Conservation (phyloP, 2,888 invertebrate species). For the Rhagonycha fulva region DNA sequence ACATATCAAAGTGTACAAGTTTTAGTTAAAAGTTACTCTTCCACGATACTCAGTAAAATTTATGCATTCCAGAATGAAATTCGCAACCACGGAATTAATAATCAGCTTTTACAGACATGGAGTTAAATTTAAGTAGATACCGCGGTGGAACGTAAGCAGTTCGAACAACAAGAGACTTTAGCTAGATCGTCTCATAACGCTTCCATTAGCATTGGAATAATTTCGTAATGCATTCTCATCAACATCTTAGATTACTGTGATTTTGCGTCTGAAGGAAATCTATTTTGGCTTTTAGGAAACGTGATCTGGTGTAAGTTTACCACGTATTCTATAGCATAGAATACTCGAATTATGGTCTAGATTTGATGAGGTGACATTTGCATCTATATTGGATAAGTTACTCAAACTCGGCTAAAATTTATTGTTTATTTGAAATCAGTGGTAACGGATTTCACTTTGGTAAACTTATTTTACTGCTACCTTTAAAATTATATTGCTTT, state of each 20-base stretch:
- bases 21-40: background rate
- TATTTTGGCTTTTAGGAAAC: constrained; percentile 28
- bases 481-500: background rate
- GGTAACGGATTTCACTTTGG: background rate
- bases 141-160: constrained; percentile 23
- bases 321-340: constrained; percentile 8
- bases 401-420: constrained; percentile 18
- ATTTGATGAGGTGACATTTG: constrained; percentile 25
- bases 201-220: constrained; percentile 30
- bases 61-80: constrained; percentile 15
- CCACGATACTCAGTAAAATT: constrained; percentile 1
- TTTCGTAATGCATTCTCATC: constrained; percentile 29
- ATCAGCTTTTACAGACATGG: constrained; percentile 8
- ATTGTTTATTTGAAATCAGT: constrained; percentile 22
- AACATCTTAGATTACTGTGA: constrained; percentile 30
- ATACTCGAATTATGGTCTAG: constrained; percentile 20
- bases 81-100: constrained; percentile 13
- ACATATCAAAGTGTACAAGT: background rate
- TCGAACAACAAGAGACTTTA: constrained; percentile 25
- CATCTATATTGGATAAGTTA: constrained; percentile 29
- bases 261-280: constrained; percentile 26
- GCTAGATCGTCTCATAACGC: constrained; percentile 27
- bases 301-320: constrained; percentile 25
- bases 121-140: constrained; percentile 17
- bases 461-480: background rate